phyloP scores from a whole-genome alignment of 37 sponge, comb jelly and placozoan species.

The Chondrosia reniformis region DNA sequence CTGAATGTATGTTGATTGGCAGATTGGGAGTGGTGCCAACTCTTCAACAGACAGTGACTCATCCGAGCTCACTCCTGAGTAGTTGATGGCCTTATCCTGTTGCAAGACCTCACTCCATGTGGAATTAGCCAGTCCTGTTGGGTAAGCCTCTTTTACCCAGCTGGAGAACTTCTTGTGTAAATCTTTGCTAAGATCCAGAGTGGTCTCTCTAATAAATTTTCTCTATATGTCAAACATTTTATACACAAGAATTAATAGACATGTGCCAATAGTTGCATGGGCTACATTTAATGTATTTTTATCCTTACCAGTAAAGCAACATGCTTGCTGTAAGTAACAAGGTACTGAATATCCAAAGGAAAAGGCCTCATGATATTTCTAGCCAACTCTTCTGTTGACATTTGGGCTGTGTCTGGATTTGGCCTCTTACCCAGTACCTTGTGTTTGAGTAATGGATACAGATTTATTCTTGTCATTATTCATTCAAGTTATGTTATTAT shows the following conservation, averaged over 20 bases:
- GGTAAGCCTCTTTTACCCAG: slow-evolving; percentile 1
- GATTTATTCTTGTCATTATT: background rate
- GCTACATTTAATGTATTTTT: background rate
- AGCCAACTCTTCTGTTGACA: background rate
- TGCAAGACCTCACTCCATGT: too few relatives aligned
- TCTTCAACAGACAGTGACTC: too few relatives aligned
- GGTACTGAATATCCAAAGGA: background rate
- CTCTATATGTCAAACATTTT: background rate
- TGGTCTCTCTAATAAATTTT: background rate
- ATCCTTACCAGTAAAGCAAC: slow-evolving; percentile 6
- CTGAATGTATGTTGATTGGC: too few relatives aligned
- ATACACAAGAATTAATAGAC: background rate
- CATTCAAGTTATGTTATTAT: too few relatives aligned
- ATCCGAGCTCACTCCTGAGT: too few relatives aligned
- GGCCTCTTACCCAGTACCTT: background rate
- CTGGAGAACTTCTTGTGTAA: slow-evolving; percentile 1
- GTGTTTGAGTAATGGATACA: background rate
- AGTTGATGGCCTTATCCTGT: too few relatives aligned
- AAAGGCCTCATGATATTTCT: background rate
- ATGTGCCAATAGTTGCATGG: background rate
- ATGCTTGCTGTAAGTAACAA: background rate
- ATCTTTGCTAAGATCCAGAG: background rate
- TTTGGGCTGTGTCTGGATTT: background rate
- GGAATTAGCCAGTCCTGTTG: too few relatives aligned
- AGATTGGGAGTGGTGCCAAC: too few relatives aligned